Conservation (phyloP, 30 jellyfish, hydroid and myxozoan species). For the Mastigias papua region DNA sequence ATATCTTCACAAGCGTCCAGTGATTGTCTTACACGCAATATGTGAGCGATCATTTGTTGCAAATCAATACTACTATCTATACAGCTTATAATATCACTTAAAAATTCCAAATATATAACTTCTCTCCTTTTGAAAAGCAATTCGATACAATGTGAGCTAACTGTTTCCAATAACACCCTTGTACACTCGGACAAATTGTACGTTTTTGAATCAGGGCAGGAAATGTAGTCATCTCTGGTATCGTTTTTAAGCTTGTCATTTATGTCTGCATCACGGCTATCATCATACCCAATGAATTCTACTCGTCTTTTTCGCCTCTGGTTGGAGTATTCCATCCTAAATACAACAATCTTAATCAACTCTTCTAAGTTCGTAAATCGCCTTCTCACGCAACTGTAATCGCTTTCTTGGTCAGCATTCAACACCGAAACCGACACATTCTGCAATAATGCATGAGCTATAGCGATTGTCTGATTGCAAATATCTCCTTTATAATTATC, state of each 20-base stretch:
- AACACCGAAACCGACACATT: background rate
- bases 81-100: slow-evolving; percentile 27
- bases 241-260: background rate
- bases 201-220: background rate
- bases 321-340: background rate
- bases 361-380: slow-evolving; percentile 17
- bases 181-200: slow-evolving; percentile 32
- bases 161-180: background rate
- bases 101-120: slow-evolving; percentile 11
- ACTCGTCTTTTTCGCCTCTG: slow-evolving; percentile 2
- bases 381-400: background rate
- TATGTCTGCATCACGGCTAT: slow-evolving; percentile 19
- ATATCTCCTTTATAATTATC: background rate
- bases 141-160: slow-evolving; percentile 6
- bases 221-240: background rate
- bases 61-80: slow-evolving; percentile 14
- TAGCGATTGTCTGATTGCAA: background rate
- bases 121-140: slow-evolving; percentile 12
- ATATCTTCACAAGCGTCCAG: background rate
- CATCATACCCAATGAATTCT: background rate
- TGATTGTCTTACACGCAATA: slow-evolving; percentile 4
- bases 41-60: background rate
- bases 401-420: background rate
- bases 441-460: background rate
- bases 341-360: slow-evolving; percentile 30